A percentile compares a stretch with the other conserved stretches of the same genome.
Conservation (phyloP, 2,113 vertebrate species). For the Antigone vipio region DNA sequence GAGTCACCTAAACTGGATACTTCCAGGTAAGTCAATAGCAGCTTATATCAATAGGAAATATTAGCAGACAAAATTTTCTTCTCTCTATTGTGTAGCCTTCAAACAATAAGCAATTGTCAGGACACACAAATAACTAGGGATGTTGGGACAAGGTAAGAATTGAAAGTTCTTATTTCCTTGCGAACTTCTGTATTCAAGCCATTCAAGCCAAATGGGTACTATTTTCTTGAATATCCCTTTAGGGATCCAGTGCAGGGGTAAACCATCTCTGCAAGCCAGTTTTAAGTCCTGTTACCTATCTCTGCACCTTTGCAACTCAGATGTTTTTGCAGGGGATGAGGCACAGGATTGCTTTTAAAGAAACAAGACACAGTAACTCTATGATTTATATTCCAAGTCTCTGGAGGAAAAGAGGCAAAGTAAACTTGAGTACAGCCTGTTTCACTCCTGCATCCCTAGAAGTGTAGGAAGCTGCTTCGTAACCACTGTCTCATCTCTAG, state of each 20-base stretch:
- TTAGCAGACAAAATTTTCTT: not conserved
- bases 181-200: not conserved
- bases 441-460: not conserved
- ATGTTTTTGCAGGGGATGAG: not conserved
- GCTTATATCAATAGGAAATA: not conserved
- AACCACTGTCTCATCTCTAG: not conserved
- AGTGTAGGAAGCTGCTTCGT: not conserved
- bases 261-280: not conserved
- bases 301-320: not conserved
- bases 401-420: not conserved
- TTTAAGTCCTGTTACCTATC: not conserved
- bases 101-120: not conserved
- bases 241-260: not conserved
- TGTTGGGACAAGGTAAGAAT: not conserved
- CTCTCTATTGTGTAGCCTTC: not conserved
- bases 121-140: not conserved
- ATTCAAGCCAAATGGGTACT: not conserved
- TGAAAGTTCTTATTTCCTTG: not conserved
- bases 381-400: not conserved
- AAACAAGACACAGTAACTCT: not conserved
- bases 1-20: slow-evolving; percentile 21
- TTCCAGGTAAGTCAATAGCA: slow-evolving; percentile 22
- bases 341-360: not conserved
- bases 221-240: not conserved
- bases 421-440: not conserved